Evolutionary conservation across 2,113 vertebrate species (phyloP), one percentile per base, ranked within the genome.

Genomic region (Scomber japonicus): DNA sequence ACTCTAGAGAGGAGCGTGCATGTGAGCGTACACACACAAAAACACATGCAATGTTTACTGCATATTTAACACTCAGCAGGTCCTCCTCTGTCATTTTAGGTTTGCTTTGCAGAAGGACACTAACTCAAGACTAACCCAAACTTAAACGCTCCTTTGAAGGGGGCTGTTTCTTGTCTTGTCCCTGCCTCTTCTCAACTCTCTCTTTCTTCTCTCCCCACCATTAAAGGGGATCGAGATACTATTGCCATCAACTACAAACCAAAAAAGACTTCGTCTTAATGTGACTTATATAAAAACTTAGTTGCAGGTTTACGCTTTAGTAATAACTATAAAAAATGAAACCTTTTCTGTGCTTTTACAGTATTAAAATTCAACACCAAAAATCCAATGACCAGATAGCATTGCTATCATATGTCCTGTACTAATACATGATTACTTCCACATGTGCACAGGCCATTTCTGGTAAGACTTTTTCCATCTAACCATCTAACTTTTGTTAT

Each of bases 101-200:
- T 88, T 83, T 88, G 82, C 62, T 63, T 72, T 84, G 65, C 78
- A 66, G 70, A 59, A 77, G 45, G 48, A 85, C 77, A 71, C 59
- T 85, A 88, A 86, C 59, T 91, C 83, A 82, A 78, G 59, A 68
- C 67, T 70, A 85, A 82, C 46, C 78, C 71, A 88, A 88, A 89
- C 88, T 71, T 66, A 78, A 15, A 62, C 74, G 80, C 63, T 55
- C 57, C 63, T 83, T 59, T 82, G 68, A 80, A 75, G 72, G 84
- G 61, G 35, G 6, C 84, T 86, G 86, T 69, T 90, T 92, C 73
- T 88, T 48, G 60, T 92, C 84, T 56, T 5, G 27, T 64, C 48
- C 11, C 78, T 88, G 75, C 70, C 69, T 79, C 70, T 66, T 69
- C 65, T 81, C 49, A 64, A 13, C 83, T 62, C 78, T 63, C 50